phyloP scores from a whole-genome alignment of 2,113 vertebrate species.

The Cochlearius cochlearius region DNA sequence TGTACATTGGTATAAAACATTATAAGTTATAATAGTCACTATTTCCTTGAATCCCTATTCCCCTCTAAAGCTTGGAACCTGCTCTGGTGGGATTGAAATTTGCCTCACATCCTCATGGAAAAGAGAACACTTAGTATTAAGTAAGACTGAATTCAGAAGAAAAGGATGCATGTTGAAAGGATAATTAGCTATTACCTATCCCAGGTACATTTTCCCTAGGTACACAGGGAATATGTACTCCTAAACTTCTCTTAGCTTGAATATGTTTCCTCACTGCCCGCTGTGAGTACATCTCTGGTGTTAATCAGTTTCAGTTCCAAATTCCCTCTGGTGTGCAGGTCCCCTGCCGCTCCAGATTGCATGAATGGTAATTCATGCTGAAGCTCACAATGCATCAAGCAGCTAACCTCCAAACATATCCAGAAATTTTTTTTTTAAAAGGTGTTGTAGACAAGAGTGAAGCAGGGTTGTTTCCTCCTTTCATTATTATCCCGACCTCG shows the following conservation, averaged over 20 bases:
- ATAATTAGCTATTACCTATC: conserved; percentile 7
- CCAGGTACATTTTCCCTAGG: not conserved
- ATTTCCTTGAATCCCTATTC: not conserved
- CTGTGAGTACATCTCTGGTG: not conserved
- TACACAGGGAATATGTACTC: not conserved
- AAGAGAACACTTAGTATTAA: not conserved
- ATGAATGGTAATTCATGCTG: not conserved
- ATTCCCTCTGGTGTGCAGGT: not conserved
- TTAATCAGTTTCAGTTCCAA: conserved; percentile 17
- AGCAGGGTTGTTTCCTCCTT: not conserved
- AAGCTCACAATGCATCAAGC: not conserved
- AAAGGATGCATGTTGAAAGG: not conserved
- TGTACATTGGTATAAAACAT: not conserved
- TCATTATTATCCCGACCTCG: not conserved
- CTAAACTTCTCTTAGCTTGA: not conserved
- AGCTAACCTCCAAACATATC: not conserved
- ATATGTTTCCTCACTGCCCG: not conserved
- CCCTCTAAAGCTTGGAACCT: not conserved
- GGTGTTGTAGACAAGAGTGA: not conserved
- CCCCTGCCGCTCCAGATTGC: not conserved
- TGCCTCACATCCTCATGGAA: not conserved
- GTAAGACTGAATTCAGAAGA: not conserved
- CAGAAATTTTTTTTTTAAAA: not conserved
- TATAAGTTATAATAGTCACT: not conserved
- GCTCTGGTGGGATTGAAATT: not conserved